A percentile compares a stretch with the other conserved stretches of the same genome.
phyloP scores from a whole-genome alignment of 2,113 vertebrate genomes.

The Siniperca chuatsi region DNA sequence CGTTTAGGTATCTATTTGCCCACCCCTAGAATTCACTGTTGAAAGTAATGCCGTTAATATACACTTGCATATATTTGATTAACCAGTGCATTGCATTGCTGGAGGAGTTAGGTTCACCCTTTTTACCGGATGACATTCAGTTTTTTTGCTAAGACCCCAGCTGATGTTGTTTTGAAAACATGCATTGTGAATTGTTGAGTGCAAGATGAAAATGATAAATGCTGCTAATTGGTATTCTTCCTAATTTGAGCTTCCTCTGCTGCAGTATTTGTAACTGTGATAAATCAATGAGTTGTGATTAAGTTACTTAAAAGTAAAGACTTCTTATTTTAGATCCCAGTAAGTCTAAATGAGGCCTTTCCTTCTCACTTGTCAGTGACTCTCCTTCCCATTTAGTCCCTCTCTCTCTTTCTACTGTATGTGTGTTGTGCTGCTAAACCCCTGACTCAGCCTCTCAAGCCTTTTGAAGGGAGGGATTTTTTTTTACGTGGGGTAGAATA shows the following conservation, averaged over 20 bases:
- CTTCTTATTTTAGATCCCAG: neutral
- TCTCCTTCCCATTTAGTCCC: neutral
- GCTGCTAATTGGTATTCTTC: neutral
- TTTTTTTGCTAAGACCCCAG: neutral
- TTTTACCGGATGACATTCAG: neutral
- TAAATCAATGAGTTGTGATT: neutral
- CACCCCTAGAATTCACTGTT: neutral
- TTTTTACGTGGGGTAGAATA: constrained; percentile 12
- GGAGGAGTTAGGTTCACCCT: neutral
- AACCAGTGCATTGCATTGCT: neutral
- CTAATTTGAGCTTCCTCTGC: neutral
- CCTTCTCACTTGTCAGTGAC: neutral
- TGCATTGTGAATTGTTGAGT: neutral
- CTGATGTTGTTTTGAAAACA: neutral
- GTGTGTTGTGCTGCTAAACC: neutral
- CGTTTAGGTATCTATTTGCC: neutral
- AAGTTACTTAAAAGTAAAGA: neutral
- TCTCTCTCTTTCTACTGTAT: neutral
- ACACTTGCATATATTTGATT: neutral
- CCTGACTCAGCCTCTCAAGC: constrained; percentile 23
- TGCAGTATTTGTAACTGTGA: neutral
- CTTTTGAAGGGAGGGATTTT: constrained; percentile 21
- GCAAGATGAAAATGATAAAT: neutral
- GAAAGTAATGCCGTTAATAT: no score
- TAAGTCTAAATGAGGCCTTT: neutral